Conservation (phyloP, 2,797 vertebrate genomes). For the Sebastolobus alascanus region DNA sequence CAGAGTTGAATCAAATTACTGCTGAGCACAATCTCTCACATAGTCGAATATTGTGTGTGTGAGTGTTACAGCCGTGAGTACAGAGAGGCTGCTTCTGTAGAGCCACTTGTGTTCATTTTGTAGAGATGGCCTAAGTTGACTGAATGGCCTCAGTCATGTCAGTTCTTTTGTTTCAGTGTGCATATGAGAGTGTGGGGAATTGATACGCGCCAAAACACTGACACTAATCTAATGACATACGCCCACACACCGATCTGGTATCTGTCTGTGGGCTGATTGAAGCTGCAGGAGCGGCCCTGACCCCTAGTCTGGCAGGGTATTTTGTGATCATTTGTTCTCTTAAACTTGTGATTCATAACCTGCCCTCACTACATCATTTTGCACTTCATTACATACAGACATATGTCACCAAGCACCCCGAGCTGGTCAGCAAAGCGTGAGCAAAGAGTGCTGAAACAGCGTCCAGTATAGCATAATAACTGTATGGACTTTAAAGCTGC, state of each 20-base stretch:
- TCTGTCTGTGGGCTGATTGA: neutral
- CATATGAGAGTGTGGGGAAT: constrained; percentile 3
- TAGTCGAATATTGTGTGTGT: neutral
- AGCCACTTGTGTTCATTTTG: constrained; percentile 2
- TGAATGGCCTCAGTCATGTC: constrained; percentile 3
- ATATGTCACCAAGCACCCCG: neutral
- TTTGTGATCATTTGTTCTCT: neutral
- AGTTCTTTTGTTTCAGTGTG: neutral
- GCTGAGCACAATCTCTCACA: neutral
- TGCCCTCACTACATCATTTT: constrained; percentile 20
- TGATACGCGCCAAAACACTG: neutral
- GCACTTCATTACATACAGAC: constrained; percentile 8
- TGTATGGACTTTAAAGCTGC: neutral
- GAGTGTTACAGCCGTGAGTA: neutral
- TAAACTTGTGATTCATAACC: neutral
- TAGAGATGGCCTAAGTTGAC: neutral
- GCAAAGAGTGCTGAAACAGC: neutral
- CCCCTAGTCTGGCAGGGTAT: neutral
- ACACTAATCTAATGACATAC: neutral
- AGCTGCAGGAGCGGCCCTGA: neutral
- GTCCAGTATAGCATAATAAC: neutral
- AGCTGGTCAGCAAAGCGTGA: neutral
- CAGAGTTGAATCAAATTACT: neutral
- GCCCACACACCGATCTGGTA: neutral
- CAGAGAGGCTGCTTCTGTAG: neutral